These are phyloP conservation scores for Moxostoma hubbsi DNA, from an alignment of 2,797 vertebrate species.

Conservation along the genomic window DNA sequence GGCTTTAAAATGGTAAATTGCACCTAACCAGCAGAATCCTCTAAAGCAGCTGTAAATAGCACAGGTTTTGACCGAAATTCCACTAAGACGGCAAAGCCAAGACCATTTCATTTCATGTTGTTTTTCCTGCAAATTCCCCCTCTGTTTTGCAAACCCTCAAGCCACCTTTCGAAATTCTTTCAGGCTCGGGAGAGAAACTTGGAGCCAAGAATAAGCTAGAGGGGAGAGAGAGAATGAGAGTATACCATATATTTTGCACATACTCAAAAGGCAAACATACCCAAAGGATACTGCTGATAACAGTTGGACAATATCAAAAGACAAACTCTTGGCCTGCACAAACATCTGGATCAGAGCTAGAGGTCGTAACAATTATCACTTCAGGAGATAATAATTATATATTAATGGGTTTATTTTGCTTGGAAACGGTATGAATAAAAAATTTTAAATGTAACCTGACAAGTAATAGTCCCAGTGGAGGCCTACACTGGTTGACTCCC, in stretches of 20 bases:
- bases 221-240: neutral
- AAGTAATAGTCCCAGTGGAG: slow-evolving; percentile 9
- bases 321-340: neutral
- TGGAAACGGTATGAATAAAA: slow-evolving; percentile 3
- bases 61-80: slow-evolving; percentile 50
- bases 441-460: neutral
- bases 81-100: slow-evolving; percentile 52
- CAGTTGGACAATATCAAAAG: neutral
- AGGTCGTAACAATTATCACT: slow-evolving; percentile 24
- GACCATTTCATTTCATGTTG: slow-evolving; percentile 55
- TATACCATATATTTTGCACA: slow-evolving; percentile 1
- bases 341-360: neutral
- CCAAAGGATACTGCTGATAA: slow-evolving; percentile 10
- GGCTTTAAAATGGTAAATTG: slow-evolving; percentile 37
- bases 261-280: neutral
- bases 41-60: slow-evolving; percentile 43
- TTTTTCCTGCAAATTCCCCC: slow-evolving; percentile 60
- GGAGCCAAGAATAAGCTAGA: slow-evolving; percentile 61
- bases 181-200: slow-evolving; percentile 56
- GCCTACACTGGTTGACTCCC: neutral
- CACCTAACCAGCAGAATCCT: slow-evolving; percentile 35
- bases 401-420: slow-evolving; percentile 4
- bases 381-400: slow-evolving; percentile 29
- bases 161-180: slow-evolving; percentile 72
- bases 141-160: slow-evolving; percentile 69